Base-by-base conservation (phyloP, 2,797 vertebrate genomes). In the Cirrhinus mrigala region DNA sequence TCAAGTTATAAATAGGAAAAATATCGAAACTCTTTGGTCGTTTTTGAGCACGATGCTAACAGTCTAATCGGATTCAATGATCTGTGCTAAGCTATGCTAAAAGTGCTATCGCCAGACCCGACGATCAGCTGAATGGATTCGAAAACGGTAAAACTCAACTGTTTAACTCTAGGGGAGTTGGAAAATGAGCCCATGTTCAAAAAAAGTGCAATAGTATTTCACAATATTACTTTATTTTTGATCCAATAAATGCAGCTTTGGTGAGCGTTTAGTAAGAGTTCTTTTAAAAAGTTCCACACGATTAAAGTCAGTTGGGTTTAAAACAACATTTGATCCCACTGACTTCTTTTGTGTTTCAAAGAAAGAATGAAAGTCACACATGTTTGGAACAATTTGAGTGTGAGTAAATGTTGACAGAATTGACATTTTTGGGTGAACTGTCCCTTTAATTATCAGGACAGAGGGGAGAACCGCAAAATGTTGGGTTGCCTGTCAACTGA, bases 401-500 rank as follows among this genome's bases (percentile, higher is more conserved):
- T 15, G 20, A n/a, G 52, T 9, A 76, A 76, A 7, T 22, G 10
- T 14, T 56, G 10, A n/a, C 29, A 54, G 11, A 12, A 37, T 40
- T 58, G 16, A 16, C 14, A 16, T 71, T 71, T 76, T 76, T 77
- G 12, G 20, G 52, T 15, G 74, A 77, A 37, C 12, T 40, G 7
- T 58, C 33, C 7, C 52, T 15, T 58, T 56, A 37, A 76, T 40
- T 58, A 40, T 14, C 29, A 78, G 33, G 8, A 24, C 2, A 10
- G 18, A 18, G 27, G 16, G 24, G 11, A 48, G 46, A 15, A 50
- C 54, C 18, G n/a, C 54, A 86, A 86, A 82, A 16, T 77, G 46
- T 20, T 46, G 44, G 64, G 74, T n/a, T 77, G 48, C 68, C 73
- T n/a, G 82, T 70, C 74, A 68, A 77, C 58, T 77, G 58, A 83